phyloP scores from a whole-genome alignment of 2,888 invertebrate genomes.

The Sinodicranocentrus sp. region DNA sequence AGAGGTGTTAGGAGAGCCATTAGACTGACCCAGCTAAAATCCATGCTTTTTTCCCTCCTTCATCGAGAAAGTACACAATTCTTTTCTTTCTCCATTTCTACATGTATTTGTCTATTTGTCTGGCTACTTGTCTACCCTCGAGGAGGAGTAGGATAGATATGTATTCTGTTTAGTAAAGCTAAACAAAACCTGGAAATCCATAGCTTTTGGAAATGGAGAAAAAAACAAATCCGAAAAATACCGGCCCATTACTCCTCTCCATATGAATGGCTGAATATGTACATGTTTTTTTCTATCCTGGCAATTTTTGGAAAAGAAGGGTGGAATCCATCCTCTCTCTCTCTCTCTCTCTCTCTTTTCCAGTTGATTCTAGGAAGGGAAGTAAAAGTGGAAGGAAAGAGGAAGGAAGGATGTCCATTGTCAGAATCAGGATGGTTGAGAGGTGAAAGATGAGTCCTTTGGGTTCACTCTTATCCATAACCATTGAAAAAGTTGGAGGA shows the following conservation, averaged over 20 bases:
- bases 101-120: not conserved
- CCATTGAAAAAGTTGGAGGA: constrained; percentile 40
- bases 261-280: constrained; percentile 14
- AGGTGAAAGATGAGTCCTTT: constrained; percentile 77
- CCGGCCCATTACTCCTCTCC: constrained; percentile 8
- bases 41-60: constrained; percentile 41
- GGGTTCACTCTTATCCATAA: constrained; percentile 75
- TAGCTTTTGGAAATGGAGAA: constrained; percentile 16
- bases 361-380: too few species aligned
- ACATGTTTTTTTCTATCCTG: constrained; percentile 4
- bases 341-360: too few species aligned
- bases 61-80: constrained; percentile 28
- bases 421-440: constrained; percentile 74
- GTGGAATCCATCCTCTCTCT: too few species aligned
- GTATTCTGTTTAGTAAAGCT: too few species aligned
- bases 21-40: constrained; percentile 73
- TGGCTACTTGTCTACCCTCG: not conserved
- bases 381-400: constrained; percentile 30
- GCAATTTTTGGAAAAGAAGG: not conserved
- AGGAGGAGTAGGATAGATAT: too few species aligned
- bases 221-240: constrained; percentile 41
- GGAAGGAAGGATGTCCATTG: constrained; percentile 66
- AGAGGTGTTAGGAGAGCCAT: constrained; percentile 76
- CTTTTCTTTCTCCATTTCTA: not conserved
- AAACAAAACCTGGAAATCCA: not conserved